Conservation (phyloP, 1,140 invertebrate species). For the Aporrectodea caliginosa region DNA sequence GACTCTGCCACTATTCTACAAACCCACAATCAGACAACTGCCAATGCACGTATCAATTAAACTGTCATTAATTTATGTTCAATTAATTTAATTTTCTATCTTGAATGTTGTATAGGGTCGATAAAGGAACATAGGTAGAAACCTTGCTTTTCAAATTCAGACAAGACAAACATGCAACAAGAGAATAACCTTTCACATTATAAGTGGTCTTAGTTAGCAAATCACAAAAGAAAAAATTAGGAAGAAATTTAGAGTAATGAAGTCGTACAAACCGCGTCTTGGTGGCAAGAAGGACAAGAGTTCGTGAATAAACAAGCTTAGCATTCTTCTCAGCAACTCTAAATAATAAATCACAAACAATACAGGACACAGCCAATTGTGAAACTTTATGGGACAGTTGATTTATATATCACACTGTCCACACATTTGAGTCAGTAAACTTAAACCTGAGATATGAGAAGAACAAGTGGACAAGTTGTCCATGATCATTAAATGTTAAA, state of each 20-base stretch:
- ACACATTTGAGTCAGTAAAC: not conserved
- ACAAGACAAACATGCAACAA: not conserved
- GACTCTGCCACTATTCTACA: not conserved
- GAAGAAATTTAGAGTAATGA: too few relatives aligned
- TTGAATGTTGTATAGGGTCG: not conserved
- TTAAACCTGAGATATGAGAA: not conserved
- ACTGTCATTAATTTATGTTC: too few relatives aligned
- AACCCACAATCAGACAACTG: too few relatives aligned
- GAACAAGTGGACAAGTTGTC: not conserved
- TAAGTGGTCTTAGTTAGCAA: too few relatives aligned
- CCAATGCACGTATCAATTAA: too few relatives aligned
- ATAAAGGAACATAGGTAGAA: not conserved
- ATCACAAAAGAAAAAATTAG: too few relatives aligned
- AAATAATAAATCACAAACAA: not conserved
- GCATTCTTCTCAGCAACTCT: not conserved
- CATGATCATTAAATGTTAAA: too few relatives aligned
- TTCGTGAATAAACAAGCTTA: not conserved
- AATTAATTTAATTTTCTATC: not conserved
- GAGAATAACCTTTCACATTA: too few relatives aligned
- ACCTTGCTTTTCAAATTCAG: not conserved
- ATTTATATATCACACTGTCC: too few relatives aligned
- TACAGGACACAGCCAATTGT: too few relatives aligned
- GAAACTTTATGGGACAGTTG: too few relatives aligned
- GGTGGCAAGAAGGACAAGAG: not conserved
- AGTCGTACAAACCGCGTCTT: not conserved